Percentiles rank a stretch among this genome's conserved stretches.
Evolutionary conservation across 2,113 vertebrate species (phyloP).

Genomic region (Oenanthe melanoleuca): DNA sequence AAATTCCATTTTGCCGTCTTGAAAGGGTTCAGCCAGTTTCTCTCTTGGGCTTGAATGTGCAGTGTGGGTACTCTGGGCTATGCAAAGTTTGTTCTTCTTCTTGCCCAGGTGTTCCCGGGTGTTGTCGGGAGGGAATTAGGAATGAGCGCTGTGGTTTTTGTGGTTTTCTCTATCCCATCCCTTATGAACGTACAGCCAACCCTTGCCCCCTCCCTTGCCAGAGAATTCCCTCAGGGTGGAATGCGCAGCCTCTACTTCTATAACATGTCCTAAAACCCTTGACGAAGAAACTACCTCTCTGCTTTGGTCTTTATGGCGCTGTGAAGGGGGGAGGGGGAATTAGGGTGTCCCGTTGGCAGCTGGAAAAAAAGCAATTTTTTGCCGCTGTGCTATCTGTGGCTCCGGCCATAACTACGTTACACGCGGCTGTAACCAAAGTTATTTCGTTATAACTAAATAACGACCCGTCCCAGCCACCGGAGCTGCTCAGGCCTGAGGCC

Average conservation of each 20-base stretch:
- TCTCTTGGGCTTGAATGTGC: background rate
- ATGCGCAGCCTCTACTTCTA: fast-evolving
- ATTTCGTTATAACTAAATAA: no score
- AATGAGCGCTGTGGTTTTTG: fast-evolving
- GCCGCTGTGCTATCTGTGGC: fast-evolving
- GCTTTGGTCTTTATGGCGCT: fast-evolving
- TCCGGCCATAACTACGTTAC: fast-evolving
- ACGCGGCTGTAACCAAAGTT: no score
- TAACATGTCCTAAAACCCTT: fast-evolving
- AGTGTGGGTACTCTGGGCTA: fast-evolving
- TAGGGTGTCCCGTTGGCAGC: fast-evolving
- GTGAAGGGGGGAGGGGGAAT: fast-evolving
- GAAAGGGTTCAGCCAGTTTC: background rate
- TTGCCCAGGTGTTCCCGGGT: background rate
- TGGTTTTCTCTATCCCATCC: background rate
- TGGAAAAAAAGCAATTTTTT: background rate
- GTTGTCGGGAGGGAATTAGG: fast-evolving
- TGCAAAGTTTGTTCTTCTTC: background rate
- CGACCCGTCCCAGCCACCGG: no score
- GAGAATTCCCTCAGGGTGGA: fast-evolving
- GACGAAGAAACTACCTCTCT: fast-evolving
- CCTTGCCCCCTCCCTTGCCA: fast-evolving
- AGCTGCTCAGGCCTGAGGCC: no score
- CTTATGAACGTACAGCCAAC: fast-evolving
- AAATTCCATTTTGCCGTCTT: background rate